Evolutionary conservation across 1,140 invertebrate genomes (phyloP), one percentile per base, ranked within the genome.

Genomic region (Tribolium castaneum): DNA sequence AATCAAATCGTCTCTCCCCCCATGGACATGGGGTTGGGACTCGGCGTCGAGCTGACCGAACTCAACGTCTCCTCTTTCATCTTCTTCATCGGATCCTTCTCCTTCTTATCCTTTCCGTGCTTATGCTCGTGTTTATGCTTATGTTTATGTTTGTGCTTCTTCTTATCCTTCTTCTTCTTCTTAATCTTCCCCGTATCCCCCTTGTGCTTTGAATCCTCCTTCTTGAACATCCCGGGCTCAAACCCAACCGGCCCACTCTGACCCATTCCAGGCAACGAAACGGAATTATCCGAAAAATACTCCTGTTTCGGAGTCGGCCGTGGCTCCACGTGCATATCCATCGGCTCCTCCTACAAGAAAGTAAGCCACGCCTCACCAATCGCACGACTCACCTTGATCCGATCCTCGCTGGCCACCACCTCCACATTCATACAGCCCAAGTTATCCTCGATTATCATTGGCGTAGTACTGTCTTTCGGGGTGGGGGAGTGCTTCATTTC

Each of bases 191-290:
- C 79, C 73, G 22, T 74, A 76, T 51, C 80, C 54, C 59, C 73
- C 77, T 73, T 90, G 35, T 86, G 80, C 80, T 89, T 83, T 9
- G 49, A 13, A 10, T 88, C 89, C 0, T 84, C 78, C 66, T 90
- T 89, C 78, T 91, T 91, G 81, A 95, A 95, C 93, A 95, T 94
- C 76, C 93, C 93, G 0, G 93, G 93, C 83, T 94, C 93, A 86
- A 95, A 95, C 14, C 93, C 93, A 39, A 93, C 87, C 0, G 93
- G 94, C 3, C 92, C 92, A 0, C 89, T 88, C 7, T 90, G 88
- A 14, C 91, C 91, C 80, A 91, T 89, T 5, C 93, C 93, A 16
- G 93, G 93, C 52, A 94, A 84, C 7, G 93, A 92, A 25, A 91
- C 92, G 1, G 93, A 94, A 87, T 94, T 94, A 84, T 94, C 93